Evolutionary conservation across 2,888 invertebrate species (phyloP).

Genomic region (Laothoe populi): DNA sequence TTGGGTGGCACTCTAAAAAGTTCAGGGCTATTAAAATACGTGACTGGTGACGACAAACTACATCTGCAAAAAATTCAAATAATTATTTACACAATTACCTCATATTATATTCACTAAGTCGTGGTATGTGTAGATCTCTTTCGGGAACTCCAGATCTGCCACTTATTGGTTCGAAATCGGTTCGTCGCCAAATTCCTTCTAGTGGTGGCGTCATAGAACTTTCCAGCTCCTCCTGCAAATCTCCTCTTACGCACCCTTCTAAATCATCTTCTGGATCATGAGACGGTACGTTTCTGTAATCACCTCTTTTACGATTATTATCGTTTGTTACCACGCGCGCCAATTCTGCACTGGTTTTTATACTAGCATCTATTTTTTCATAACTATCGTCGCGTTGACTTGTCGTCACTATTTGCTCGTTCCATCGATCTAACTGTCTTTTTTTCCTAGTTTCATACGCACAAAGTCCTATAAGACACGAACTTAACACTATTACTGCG

Average conservation of each 20-base stretch:
- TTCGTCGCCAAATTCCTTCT: slow-evolving; percentile 62
- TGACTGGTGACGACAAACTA: not conserved
- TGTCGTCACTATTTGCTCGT: slow-evolving; percentile 78
- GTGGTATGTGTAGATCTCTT: slow-evolving; percentile 88
- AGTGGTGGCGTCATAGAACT: slow-evolving; percentile 61
- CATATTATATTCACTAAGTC: slow-evolving; percentile 83
- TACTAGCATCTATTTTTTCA: slow-evolving; percentile 91
- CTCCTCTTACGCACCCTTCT: slow-evolving; percentile 69
- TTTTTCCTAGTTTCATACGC: slow-evolving; percentile 87
- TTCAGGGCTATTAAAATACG: not conserved
- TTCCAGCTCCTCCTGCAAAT: slow-evolving; percentile 55
- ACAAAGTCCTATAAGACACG: slow-evolving; percentile 88
- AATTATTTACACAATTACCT: slow-evolving; percentile 73
- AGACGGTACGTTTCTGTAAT: slow-evolving; percentile 89
- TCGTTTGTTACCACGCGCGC: slow-evolving; percentile 66
- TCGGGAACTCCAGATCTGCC: slow-evolving; percentile 58
- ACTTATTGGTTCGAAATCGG: slow-evolving; percentile 58
- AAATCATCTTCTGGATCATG: slow-evolving; percentile 88
- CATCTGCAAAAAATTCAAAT: not conserved
- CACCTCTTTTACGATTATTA: slow-evolving; percentile 85
- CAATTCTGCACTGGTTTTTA: slow-evolving; percentile 72
- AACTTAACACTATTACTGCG: slow-evolving; percentile 87
- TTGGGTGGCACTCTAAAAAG: too few species aligned
- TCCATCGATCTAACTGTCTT: slow-evolving; percentile 82
- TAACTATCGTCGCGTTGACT: slow-evolving; percentile 87